These are phyloP conservation scores for Acanthococcus lagerstroemiae DNA, from an alignment of 2,888 invertebrate genomes.

Conservation along the genomic window DNA sequence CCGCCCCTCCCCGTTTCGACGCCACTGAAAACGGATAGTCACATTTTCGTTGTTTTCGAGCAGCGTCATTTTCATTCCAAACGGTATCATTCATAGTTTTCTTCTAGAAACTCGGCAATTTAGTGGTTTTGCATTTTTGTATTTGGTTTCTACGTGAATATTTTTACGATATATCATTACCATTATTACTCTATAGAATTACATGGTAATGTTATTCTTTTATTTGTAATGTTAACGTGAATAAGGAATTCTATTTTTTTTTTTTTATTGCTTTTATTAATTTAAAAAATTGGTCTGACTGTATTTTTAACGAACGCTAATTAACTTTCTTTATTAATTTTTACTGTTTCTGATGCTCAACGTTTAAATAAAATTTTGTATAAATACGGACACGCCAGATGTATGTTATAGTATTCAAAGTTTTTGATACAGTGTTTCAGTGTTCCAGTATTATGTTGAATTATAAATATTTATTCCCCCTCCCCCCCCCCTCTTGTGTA, in stretches of 20 bases:
- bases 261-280: neutral
- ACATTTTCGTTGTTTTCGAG: too few species aligned
- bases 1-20: too few species aligned
- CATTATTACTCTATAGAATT: too few species aligned
- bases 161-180: neutral
- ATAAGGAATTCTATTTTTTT: neutral
- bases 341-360: constrained; percentile 16
- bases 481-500: neutral
- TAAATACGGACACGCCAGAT: neutral
- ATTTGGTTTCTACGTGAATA: neutral
- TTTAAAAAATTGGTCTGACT: neutral
- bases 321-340: constrained; percentile 18
- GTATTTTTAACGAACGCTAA: constrained; percentile 10
- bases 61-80: too few species aligned
- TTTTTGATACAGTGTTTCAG: neutral
- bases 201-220: neutral
- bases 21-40: too few species aligned
- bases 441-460: neutral
- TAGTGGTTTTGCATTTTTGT: constrained; percentile 6
- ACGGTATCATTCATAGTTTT: too few species aligned
- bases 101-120: neutral
- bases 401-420: neutral
- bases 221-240: neutral
- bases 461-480: neutral
- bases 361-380: neutral